phyloP scores from a whole-genome alignment of 2,113 vertebrate genomes.

The Vombatus ursinus region DNA sequence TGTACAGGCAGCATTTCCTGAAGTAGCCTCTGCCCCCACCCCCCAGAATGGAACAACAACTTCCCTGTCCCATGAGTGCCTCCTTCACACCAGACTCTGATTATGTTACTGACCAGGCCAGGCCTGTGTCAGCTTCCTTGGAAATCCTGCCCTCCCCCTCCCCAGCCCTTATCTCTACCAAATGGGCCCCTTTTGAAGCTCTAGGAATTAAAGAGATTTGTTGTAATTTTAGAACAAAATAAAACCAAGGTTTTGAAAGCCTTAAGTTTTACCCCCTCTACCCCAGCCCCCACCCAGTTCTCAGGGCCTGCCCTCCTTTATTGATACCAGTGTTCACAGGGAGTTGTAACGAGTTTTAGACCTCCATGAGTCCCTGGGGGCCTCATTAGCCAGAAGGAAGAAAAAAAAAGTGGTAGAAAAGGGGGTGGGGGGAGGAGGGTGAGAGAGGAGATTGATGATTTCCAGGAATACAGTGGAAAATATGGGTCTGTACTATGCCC shows the following conservation, averaged over 20 bases:
- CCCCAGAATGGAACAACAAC: background rate
- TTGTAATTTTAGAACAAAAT: constrained; percentile 83
- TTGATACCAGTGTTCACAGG: constrained; percentile 79
- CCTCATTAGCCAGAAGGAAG: constrained; percentile 87
- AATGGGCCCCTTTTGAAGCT: constrained; percentile 66
- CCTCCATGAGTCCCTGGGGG: constrained; percentile 83
- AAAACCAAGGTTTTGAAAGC: constrained; percentile 77
- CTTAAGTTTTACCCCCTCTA: constrained; percentile 64
- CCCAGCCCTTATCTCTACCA: constrained; percentile 72
- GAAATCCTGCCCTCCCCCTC: constrained; percentile 3
- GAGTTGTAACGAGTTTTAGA: constrained; percentile 84
- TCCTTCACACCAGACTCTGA: background rate
- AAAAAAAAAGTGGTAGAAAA: constrained; percentile 80
- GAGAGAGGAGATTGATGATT: constrained; percentile 80
- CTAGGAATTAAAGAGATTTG: constrained; percentile 79
- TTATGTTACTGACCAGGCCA: background rate
- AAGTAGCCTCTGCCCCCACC: background rate
- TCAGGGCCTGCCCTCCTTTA: constrained; percentile 77
- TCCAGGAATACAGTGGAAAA: constrained; percentile 76
- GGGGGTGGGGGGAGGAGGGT: constrained; percentile 67
- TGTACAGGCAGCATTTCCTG: background rate
- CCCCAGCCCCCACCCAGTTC: constrained; percentile 76
- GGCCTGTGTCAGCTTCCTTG: constrained; percentile 66
- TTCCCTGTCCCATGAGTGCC: background rate
- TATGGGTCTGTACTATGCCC: constrained; percentile 50